Evolutionary conservation across 2,797 vertebrate species (phyloP).

Genomic region (Anolis apletophallus): DNA sequence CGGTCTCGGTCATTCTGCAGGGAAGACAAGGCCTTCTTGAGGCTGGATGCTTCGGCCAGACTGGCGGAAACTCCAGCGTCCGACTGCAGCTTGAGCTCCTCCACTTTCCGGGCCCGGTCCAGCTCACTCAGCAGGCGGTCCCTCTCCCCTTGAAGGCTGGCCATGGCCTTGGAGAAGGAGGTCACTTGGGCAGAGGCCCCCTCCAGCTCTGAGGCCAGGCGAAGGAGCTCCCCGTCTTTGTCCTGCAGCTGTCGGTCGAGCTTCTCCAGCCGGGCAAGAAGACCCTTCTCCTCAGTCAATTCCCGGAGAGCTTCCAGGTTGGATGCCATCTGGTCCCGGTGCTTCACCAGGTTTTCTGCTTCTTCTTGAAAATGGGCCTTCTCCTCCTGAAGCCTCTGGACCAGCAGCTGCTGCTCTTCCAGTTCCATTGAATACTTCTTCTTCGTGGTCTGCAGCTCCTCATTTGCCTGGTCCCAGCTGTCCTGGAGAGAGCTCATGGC

Average conservation of each 20-base stretch:
- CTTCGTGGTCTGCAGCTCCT: constrained; percentile 72
- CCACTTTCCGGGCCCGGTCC: constrained; percentile 52
- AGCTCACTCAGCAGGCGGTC: constrained; percentile 74
- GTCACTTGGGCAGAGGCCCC: constrained; percentile 77
- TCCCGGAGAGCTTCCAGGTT: constrained; percentile 60
- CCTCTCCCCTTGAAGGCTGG: constrained; percentile 83
- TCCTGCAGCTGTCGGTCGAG: constrained; percentile 68
- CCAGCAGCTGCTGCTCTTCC: constrained; percentile 58
- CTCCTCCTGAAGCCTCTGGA: constrained; percentile 63
- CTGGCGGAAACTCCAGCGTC: constrained; percentile 55
- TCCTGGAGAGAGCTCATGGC: constrained; percentile 94
- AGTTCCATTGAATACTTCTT: constrained; percentile 67
- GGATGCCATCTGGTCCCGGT: constrained; percentile 53
- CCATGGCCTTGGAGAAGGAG: constrained; percentile 79
- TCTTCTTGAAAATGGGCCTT: constrained; percentile 67
- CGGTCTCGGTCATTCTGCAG: constrained; percentile 93
- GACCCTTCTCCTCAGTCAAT: constrained; percentile 51
- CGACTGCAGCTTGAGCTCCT: constrained; percentile 68
- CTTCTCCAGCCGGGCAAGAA: constrained; percentile 65
- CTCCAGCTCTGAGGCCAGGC: constrained; percentile 74
- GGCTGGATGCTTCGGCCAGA: constrained; percentile 86
- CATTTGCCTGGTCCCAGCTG: constrained; percentile 85
- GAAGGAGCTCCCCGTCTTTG: constrained; percentile 74
- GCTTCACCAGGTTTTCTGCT: constrained; percentile 37
- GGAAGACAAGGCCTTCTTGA: constrained; percentile 92